Evolutionary conservation across 2,888 invertebrate genomes (phyloP), one percentile per base, ranked within the genome.

Genomic region (Lasioglossum zephyrum): DNA sequence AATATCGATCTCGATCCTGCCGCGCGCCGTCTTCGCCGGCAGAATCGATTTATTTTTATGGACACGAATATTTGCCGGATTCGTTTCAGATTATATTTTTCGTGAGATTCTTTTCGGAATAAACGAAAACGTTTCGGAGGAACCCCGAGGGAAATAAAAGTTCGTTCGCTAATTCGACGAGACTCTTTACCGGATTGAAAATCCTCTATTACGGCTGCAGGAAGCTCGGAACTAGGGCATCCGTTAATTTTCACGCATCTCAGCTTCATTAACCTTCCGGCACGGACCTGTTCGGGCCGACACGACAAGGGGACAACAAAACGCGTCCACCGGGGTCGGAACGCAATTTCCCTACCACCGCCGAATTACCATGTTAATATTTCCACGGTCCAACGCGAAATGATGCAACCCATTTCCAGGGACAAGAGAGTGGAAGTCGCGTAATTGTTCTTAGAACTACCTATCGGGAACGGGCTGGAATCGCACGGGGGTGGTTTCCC

Each of bases 291-390:
- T 41, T 47, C 78, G 6, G 6, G 11, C 72, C 11, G 57, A 18
- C 18, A 18, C 49, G 49, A n/a, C 53, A 9, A 39, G 39, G 31
- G 39, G 49, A 63, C 73, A 47, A 79, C 80, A n/a, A 73, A 63
- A 82, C 49, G 73, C 41, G 31, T 11, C n/a, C 31, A 9, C 1
- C 70, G 31, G 57, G 78, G 73, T 82, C 31, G 39, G 44, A 73
- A 73, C 80, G 39, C 31, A 81, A 80, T 82, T 81, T 73, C 57
- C 66, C n/a, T 22, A 8, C 47, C 63, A 13, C 44, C 44, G 9
- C 11, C 16, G 49, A 73, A 80, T 82, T 74, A 73, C 18, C 53
- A n/a, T 44, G 81, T 74, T 81, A 69, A 82, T 74, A 49, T 81
- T 81, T 44, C 36, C 69, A 44, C 18, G 26, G 66, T 47, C 74